A percentile compares a stretch with the other conserved stretches of the same genome.
Evolutionary conservation across 2,888 invertebrate genomes (phyloP).

Genomic region (Pachycephus smyrnensis): DNA sequence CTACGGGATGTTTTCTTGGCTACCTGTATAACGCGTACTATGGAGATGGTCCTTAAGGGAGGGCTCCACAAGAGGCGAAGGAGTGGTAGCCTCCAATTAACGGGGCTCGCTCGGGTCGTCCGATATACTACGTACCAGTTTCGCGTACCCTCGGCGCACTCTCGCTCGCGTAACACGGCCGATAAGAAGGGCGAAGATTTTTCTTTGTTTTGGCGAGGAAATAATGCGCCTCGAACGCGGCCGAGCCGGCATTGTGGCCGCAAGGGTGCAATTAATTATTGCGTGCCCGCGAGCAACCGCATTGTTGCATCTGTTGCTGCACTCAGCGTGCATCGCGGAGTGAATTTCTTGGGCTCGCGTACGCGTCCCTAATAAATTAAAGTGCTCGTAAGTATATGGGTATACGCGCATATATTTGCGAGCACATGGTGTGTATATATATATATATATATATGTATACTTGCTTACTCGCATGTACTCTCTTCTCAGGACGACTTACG

Average conservation of each 20-base stretch:
- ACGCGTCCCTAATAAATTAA: slow-evolving; percentile 39
- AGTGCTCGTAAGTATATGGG: slow-evolving; percentile 33
- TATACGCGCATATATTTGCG: not conserved
- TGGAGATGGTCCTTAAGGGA: not conserved
- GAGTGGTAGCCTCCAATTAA: not conserved
- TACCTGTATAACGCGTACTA: not conserved
- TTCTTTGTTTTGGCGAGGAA: slow-evolving; percentile 38
- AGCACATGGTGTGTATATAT: slow-evolving; percentile 7
- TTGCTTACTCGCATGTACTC: not conserved
- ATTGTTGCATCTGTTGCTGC: slow-evolving; percentile 54
- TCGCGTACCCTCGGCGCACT: not conserved
- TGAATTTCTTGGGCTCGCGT: slow-evolving; percentile 6
- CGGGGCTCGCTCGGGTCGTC: slow-evolving; percentile 30
- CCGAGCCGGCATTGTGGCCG: slow-evolving; percentile 47
- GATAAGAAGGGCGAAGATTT: slow-evolving; percentile 39
- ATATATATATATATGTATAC: not conserved
- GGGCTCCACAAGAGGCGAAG: not conserved
- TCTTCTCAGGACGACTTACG: not conserved
- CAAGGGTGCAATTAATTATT: slow-evolving; percentile 62
- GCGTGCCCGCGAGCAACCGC: slow-evolving; percentile 52
- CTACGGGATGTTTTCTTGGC: not conserved
- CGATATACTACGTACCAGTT: slow-evolving; percentile 14
- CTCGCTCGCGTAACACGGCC: not conserved
- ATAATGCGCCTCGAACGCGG: slow-evolving; percentile 39
- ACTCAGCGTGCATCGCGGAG: slow-evolving; percentile 17